Evolutionary conservation across 1,140 invertebrate species (phyloP).

Genomic region (Sweltsa coloradensis): DNA sequence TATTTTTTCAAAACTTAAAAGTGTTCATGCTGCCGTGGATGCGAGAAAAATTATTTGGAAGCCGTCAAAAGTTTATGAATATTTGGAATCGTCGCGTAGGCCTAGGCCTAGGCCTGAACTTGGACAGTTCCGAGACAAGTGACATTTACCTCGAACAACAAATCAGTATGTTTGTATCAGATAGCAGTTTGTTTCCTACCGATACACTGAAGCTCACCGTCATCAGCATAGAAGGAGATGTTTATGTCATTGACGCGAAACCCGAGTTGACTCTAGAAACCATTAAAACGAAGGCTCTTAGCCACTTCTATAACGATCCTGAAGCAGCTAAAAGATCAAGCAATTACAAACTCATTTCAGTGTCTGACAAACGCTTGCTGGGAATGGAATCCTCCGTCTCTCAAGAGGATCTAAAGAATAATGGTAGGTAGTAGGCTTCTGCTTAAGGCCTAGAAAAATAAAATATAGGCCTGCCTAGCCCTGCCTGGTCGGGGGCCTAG

Average conservation of each 20-base stretch:
- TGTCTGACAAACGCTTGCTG: conserved; percentile 24
- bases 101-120: conserved; percentile 23
- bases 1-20: no score
- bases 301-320: conserved; percentile 29
- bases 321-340: conserved; percentile 21
- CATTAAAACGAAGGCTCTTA: conserved; percentile 28
- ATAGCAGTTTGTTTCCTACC: conserved; percentile 22
- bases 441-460: no score
- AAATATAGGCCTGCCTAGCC: no score
- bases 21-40: conserved; percentile 33
- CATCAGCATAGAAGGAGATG: conserved; percentile 27
- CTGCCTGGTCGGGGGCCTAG: no score
- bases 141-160: conserved; percentile 15
- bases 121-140: background rate
- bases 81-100: conserved; percentile 24
- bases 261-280: conserved; percentile 27
- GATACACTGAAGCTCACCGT: conserved; percentile 12
- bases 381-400: conserved; percentile 24
- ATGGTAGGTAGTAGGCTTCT: conserved; percentile 27
- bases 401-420: conserved; percentile 26
- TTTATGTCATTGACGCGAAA: conserved; percentile 22
- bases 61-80: conserved; percentile 29
- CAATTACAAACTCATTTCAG: conserved; percentile 28
- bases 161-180: conserved; percentile 26
- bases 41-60: conserved; percentile 28